Conservation (phyloP, 2,113 vertebrate species). For the Smithornis capensis region DNA sequence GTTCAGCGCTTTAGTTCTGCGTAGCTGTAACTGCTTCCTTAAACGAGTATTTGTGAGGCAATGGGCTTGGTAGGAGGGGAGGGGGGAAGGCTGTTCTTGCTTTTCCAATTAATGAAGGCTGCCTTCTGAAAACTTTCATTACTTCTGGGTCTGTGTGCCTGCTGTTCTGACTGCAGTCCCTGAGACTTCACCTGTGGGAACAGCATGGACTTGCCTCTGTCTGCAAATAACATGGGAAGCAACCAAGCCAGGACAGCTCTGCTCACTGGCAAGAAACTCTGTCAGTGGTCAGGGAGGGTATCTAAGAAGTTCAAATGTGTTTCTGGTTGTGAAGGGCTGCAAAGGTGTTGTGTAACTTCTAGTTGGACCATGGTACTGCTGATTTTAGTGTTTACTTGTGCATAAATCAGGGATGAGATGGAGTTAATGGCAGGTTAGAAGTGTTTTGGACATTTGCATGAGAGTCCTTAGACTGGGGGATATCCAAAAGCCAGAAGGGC, state of each 20-base stretch:
- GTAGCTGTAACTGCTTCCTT: not conserved
- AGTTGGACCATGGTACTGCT: not conserved
- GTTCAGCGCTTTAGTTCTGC: not conserved
- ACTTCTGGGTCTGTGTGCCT: not conserved
- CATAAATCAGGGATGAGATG: fast-evolving
- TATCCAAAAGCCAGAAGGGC: not conserved
- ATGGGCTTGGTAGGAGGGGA: not conserved
- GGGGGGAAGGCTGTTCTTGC: not conserved
- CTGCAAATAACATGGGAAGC: not conserved
- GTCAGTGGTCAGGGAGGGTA: not conserved
- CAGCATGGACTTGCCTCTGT: not conserved
- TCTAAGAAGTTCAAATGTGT: not conserved
- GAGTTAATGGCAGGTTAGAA: not conserved
- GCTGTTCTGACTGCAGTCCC: not conserved
- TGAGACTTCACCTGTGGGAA: not conserved
- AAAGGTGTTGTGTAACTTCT: not conserved
- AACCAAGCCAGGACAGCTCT: not conserved
- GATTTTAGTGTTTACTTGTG: not conserved
- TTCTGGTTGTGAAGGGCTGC: not conserved
- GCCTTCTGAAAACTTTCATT: not conserved
- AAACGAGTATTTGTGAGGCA: not conserved
- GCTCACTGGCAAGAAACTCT: not conserved
- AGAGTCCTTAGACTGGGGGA: too few relatives aligned
- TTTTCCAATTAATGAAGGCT: not conserved
- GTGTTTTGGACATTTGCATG: not conserved